These are phyloP conservation scores for Xestia rhomboidea DNA, from an alignment of 2,888 invertebrate species.

Conservation along the genomic window DNA sequence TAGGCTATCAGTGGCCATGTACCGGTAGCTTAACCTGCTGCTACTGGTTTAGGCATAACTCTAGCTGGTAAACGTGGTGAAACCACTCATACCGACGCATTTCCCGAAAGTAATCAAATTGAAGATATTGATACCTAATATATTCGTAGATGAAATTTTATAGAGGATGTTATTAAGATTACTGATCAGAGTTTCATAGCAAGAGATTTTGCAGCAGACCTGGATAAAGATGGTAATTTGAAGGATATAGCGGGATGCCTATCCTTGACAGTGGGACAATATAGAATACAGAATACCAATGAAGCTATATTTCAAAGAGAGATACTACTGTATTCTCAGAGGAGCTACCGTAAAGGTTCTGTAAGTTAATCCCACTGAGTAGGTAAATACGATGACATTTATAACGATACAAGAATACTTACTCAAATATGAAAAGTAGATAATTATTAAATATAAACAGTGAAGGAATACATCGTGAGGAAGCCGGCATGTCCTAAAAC, in stretches of 20 bases:
- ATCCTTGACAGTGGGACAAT: neutral
- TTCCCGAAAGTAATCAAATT: conserved; percentile 33
- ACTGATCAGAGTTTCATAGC: neutral
- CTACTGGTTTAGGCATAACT: conserved; percentile 34
- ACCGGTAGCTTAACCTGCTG: conserved; percentile 38
- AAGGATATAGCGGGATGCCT: neutral
- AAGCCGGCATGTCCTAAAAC: no score
- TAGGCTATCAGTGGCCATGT: conserved; percentile 47
- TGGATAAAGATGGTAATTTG: neutral
- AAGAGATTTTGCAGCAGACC: neutral
- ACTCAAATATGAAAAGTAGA: conserved; percentile 42
- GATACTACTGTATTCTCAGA: neutral
- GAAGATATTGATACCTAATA: conserved; percentile 19
- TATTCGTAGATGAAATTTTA: conserved; percentile 1
- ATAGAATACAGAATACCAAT: neutral
- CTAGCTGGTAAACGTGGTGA: conserved; percentile 17
- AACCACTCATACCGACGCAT: conserved; percentile 3
- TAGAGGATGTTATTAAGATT: neutral
- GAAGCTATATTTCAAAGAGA: conserved; percentile 10
- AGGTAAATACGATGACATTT: conserved; percentile 32
- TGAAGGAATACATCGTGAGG: no score
- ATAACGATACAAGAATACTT: conserved; percentile 16
- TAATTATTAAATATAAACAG: no score
- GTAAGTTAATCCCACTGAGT: conserved; percentile 42
- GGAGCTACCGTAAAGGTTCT: conserved; percentile 18